Base-by-base conservation (phyloP, 2,888 invertebrate genomes). In the Acronicta aceris region DNA sequence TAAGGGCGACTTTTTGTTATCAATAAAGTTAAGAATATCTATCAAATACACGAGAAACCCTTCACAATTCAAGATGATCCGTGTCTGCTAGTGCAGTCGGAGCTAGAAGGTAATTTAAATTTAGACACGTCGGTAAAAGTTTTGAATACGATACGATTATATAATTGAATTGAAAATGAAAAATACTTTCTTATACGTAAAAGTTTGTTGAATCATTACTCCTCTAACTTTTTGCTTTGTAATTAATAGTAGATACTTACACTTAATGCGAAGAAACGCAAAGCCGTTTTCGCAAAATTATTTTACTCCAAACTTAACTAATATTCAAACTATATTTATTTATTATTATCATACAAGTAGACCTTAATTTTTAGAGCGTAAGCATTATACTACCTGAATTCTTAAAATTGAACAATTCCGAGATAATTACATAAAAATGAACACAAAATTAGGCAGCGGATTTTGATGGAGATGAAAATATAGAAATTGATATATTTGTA, bases 291-390 rank as follows among this genome's bases (percentile, higher is more conserved):
- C n/a, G 1, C 13, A 38, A 38, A 38, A 38, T 38, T 38, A 38
- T n/a, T 38, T 13, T 13, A 36, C 12, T 10, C 13, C 13, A 13
- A 10, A 36, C 13, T 36, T 13, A 36, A 1, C 8, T 8, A 49
- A 64, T 36, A 46, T 64, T 55, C 0, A 43, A 50, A 50, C 17
- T 69, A 58, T 8, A 42, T 52, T 41, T 13, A 33, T 33, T 33
- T 33, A 16, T 30, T 40, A 15, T 61, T 57, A 42, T 25, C 47
- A 57, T 40, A 59, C 42, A 54, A 68, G n/a, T 49, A 17, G 25
- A 54, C 36, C 40, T 58, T 13, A 58, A 17, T 51, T 50, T 64
- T 68, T 51, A 63, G 33, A 58, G 62, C 50, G 36, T 63, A 55
- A 63, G 63, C 54, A 69, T 57, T 54, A 46, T n/a, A 15, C 10